These are phyloP conservation scores for Labroides dimidiatus DNA, from an alignment of 2,797 vertebrate genomes.

Conservation along the genomic window DNA sequence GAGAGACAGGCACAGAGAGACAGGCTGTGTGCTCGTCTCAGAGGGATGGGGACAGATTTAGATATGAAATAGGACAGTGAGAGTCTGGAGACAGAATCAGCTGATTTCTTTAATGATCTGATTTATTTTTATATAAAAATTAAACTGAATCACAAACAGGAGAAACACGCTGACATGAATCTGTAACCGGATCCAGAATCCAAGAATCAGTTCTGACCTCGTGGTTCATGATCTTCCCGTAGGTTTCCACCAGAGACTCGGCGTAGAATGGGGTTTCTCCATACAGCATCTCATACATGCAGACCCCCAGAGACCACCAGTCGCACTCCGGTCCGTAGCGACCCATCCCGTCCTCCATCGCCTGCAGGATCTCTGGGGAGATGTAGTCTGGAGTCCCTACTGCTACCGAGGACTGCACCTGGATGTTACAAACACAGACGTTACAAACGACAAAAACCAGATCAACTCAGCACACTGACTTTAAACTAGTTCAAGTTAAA, in stretches of 20 bases:
- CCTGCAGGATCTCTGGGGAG: slow-evolving; percentile 98
- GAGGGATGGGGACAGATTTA: slow-evolving; percentile 60
- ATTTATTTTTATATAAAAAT: not conserved
- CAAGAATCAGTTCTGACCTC: slow-evolving; percentile 87
- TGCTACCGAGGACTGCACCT: slow-evolving; percentile 99
- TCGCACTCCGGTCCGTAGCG: slow-evolving; percentile 98
- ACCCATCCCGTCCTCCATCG: slow-evolving; percentile 99
- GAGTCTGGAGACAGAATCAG: slow-evolving; percentile 62
- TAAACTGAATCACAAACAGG: not conserved
- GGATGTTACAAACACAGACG: not conserved
- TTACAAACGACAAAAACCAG: slow-evolving; percentile 25
- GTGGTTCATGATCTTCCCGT: slow-evolving; percentile 99
- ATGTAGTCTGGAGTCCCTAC: slow-evolving; percentile 99
- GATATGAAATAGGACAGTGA: slow-evolving; percentile 62
- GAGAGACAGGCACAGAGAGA: slow-evolving; percentile 8
- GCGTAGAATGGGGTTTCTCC: slow-evolving; percentile 99
- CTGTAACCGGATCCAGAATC: too few species aligned
- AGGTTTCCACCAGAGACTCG: slow-evolving; percentile 98
- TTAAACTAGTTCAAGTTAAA: too few species aligned
- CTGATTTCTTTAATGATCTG: not conserved
- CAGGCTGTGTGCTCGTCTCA: slow-evolving; percentile 3
- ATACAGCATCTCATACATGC: slow-evolving; percentile 99
- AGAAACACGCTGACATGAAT: not conserved
- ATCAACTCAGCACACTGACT: too few species aligned
- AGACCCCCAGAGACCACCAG: slow-evolving; percentile 99